Evolutionary conservation across 2,113 vertebrate species (phyloP), one percentile per base, ranked within the genome.

Genomic region (Pelmatolapia mariae): DNA sequence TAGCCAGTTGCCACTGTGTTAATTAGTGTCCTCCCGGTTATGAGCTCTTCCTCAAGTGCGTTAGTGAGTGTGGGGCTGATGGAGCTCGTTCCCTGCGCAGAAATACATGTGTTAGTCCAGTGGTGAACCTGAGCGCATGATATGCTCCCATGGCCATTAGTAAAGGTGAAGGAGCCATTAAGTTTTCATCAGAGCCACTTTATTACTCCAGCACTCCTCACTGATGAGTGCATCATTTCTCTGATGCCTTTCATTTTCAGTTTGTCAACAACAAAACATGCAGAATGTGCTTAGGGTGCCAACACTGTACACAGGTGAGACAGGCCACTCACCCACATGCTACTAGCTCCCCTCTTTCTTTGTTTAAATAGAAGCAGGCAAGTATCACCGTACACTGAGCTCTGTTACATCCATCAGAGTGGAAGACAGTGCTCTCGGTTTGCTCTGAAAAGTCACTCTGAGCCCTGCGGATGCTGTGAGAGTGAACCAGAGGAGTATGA

Each of bases 171-270:
- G 94, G 91, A 94, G 90, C 95, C 96, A 97, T 97, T 97, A 97
- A 93, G 96, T 96, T 97, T 97, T 97, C 95, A 97, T 97, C 96
- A 96, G 95, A 91, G 91, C 91, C 91, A 91, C 87, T 91, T 94
- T 95, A 96, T 85, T 86, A 10, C 94, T 95, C 93, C 92, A 83
- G 91, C 95, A 87, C 93, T 93, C 95, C 88, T 95, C 94, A 91
- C 93, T 96, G 95, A 96, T 95, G 95, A 96, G 95, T 94, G 95
- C 95, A 93, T 96, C 90, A 90, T 93, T 96, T 71, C 85, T 86
- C 90, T 81, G 83, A 85, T 73, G 92, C 82, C 50, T 40, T 92
- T 56, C 31, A 66, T 94, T 95, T 93, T 82, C 73, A 89, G 31
- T 45, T 36, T 85, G 81, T 87, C 89, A 85, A 89, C 85, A 89